Percentiles rank a stretch among this genome's conserved stretches.
phyloP scores from a whole-genome alignment of 1,140 invertebrate species.

The Schlechtendalia chinensis region DNA sequence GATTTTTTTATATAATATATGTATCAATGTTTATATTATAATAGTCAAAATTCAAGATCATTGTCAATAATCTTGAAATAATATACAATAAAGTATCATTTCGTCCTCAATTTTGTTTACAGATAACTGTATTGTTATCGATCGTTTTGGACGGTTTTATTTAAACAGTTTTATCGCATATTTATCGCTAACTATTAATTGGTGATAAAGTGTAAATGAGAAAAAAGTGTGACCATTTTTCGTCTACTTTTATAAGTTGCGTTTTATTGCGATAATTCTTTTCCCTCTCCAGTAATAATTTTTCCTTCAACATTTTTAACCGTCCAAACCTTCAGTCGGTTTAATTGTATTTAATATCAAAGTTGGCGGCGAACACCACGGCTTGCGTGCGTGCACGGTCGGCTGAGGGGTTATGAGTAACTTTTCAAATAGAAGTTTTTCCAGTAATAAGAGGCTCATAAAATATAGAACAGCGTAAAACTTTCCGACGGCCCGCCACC shows the following conservation, averaged over 20 bases:
- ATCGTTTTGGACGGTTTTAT: neutral
- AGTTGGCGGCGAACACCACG: conserved; percentile 28
- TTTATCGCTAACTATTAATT: neutral
- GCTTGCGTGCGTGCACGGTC: conserved; percentile 5
- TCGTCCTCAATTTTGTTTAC: no score
- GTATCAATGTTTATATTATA: no score
- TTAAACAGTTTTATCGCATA: neutral
- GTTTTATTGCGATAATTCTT: conserved; percentile 7
- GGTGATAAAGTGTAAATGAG: neutral
- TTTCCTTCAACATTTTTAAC: neutral
- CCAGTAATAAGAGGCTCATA: conserved; percentile 49
- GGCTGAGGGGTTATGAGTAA: conserved; percentile 49
- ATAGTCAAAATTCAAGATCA: no score
- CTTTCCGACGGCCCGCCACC: conserved; percentile 40
- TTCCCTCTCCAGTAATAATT: neutral
- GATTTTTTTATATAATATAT: no score
- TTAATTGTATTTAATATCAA: conserved; percentile 51
- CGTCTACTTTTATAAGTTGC: neutral
- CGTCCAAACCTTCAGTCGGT: conserved; percentile 31
- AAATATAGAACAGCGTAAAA: conserved; percentile 49
- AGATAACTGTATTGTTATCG: no score
- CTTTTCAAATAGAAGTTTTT: conserved; percentile 51
- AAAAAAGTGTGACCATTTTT: neutral
- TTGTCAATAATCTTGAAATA: no score
- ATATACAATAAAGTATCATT: no score